A percentile compares a stretch with the other conserved stretches of the same genome.
phyloP scores from a whole-genome alignment of 2,113 vertebrate species.

The Spea multiplicata region DNA sequence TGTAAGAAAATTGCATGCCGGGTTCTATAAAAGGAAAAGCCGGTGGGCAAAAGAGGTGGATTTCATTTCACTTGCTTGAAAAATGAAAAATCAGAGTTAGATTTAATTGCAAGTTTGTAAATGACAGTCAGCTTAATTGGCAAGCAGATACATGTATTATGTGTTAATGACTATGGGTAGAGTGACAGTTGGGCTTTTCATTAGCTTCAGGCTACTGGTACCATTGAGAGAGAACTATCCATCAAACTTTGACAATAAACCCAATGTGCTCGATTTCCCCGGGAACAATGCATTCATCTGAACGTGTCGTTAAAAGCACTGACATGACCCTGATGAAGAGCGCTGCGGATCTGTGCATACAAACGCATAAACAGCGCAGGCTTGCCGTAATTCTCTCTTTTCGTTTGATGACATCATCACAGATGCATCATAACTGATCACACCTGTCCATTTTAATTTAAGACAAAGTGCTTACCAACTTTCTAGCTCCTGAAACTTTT shows the following conservation, averaged over 20 bases:
- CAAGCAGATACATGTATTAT: constrained; percentile 44
- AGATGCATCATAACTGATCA: no score
- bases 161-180: constrained; percentile 37
- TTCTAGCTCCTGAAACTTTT: no score
- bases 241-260: constrained; percentile 43
- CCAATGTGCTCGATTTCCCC: constrained; percentile 19
- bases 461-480: no score
- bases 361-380: no score
- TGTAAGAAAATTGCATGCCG: constrained; percentile 22
- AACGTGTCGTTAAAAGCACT: background rate
- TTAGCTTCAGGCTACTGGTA: constrained; percentile 39
- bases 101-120: constrained; percentile 40
- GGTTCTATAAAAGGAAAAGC: constrained; percentile 20
- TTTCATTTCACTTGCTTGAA: constrained; percentile 35
- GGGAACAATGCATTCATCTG: constrained; percentile 13
- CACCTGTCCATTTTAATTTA: no score
- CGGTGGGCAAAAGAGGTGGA: constrained; percentile 30
- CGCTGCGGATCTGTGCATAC: no score
- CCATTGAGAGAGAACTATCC: constrained; percentile 41
- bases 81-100: constrained; percentile 41
- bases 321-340: no score
- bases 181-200: constrained; percentile 33
- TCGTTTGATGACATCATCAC: no score
- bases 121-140: constrained; percentile 44
- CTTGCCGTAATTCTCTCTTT: no score